Base-by-base conservation (phyloP, 2,888 invertebrate species). In the Abrostola tripartita region DNA sequence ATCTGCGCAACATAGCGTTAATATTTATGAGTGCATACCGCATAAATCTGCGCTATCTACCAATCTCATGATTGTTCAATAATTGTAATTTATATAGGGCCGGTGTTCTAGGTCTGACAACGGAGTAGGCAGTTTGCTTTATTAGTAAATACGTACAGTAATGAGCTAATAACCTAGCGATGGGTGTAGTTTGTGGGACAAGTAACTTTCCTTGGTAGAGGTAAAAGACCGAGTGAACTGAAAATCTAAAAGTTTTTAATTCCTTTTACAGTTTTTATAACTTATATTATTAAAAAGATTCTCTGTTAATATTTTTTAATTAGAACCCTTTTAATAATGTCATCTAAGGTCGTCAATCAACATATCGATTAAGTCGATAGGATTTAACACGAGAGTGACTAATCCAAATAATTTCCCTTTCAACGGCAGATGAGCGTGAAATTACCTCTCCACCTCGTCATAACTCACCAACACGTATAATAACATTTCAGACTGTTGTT, bases 391-490 rank as follows among this genome's bases (percentile, higher is more conserved):
- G 9, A 36, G 53, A 74, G 42, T 41, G 35, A 42, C 49, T 65
- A 53, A 65, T 75, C 60, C 50, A 65, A 65, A 65, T 65, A 75
- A 61, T 71, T 71, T 61, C 49, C 57, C 52, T 71, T 61, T 72
- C 61, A 61, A 35, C 58, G 14, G 57, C 57, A 57, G 71, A 71
- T 38, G 12, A 65, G 57, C 71, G 66, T 71, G 49, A 63, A 74
- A 75, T 74, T 57, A 76, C 56, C 77, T 63, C 52, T 76, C 77
- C 68, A 52, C 73, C 56, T 64, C 56, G 14, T 49, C 61, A 64
- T 53, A 74, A 67, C 38, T 68, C 54, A 62, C 51, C 49, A 67
- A 68, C 62, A 61, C 62, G 59, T 52, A 65, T 62, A 60, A 74
- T 52, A 76, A 64, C 53, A 52, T 61, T 61, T 55, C 71, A 70